Evolutionary conservation across 2,888 invertebrate species (phyloP).

Genomic region (Acanthopleura granulata): DNA sequence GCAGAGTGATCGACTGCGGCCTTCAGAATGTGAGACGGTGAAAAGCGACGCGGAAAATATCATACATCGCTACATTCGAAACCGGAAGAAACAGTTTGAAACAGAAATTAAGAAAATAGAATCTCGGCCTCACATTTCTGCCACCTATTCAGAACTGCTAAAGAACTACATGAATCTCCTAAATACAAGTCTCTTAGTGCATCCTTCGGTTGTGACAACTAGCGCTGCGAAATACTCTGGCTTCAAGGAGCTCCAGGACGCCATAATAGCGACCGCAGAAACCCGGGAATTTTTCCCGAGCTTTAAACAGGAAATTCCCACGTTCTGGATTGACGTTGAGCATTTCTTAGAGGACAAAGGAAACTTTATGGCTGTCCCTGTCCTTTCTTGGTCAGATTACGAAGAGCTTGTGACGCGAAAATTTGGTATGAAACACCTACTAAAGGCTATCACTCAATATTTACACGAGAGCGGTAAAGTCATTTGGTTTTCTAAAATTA

Average conservation of each 20-base stretch:
- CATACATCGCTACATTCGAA: conserved; percentile 42
- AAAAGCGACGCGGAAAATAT: conserved; percentile 41
- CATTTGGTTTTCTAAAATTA: conserved; percentile 56
- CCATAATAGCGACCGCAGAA: conserved; percentile 53
- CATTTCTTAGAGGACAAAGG: conserved; percentile 61
- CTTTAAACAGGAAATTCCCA: conserved; percentile 62
- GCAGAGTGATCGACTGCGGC: conserved; percentile 53
- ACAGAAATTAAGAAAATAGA: conserved; percentile 58
- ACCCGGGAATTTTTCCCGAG: conserved; percentile 56
- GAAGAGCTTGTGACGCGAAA: conserved; percentile 53
- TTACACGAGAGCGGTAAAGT: conserved; percentile 65
- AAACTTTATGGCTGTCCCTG: conserved; percentile 55
- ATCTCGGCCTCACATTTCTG: conserved; percentile 57
- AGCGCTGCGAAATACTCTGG: conserved; percentile 54
- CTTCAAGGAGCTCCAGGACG: conserved; percentile 50
- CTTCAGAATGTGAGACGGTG: conserved; percentile 34
- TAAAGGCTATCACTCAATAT: conserved; percentile 59
- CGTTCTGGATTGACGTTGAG: conserved; percentile 66
- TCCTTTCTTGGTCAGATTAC: conserved; percentile 57
- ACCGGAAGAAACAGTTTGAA: conserved; percentile 46
- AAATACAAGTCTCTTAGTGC: conserved; percentile 54
- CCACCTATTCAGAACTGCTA: conserved; percentile 63
- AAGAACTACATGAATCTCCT: conserved; percentile 57
- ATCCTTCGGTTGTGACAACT: conserved; percentile 56
- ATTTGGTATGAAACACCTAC: conserved; percentile 65